A percentile compares a stretch with the other conserved stretches of the same genome.
Evolutionary conservation across 1,140 invertebrate species (phyloP).

Genomic region (Trachymyrmex septentrionalis): DNA sequence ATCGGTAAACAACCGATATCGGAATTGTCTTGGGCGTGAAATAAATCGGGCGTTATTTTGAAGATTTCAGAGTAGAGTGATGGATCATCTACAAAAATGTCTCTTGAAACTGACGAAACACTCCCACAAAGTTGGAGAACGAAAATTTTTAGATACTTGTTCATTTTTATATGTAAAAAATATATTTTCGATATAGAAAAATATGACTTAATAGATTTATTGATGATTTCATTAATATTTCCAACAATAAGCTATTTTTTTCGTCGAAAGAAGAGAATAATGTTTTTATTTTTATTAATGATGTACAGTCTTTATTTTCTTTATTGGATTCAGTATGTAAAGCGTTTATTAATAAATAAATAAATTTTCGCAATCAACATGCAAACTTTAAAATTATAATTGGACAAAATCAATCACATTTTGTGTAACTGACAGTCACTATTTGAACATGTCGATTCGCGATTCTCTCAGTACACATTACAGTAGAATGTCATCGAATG

Average conservation of each 20-base stretch:
- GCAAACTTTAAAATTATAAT: not conserved
- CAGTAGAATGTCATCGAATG: not conserved
- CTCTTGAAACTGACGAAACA: not conserved
- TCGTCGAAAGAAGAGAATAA: not conserved
- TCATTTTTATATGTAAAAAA: not conserved
- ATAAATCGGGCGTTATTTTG: not conserved
- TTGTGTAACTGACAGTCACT: not conserved
- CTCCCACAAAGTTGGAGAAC: not conserved
- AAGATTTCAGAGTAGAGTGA: not conserved
- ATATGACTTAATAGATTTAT: not conserved
- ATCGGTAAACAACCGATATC: constrained; percentile 31
- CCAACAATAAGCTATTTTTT: too few relatives aligned
- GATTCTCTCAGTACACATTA: not conserved
- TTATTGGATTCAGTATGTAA: not conserved
- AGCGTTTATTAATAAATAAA: not conserved
- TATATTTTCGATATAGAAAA: not conserved
- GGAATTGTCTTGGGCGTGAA: not conserved
- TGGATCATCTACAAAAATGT: not conserved
- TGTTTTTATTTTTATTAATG: not conserved
- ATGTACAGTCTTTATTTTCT: not conserved
- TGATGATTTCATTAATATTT: not conserved
- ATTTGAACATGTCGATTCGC: not conserved
- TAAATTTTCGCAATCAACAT: not conserved
- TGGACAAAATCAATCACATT: not conserved
- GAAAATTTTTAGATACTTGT: not conserved